Conservation (phyloP, 1,140 invertebrate species). For the Drosophila saltans region DNA sequence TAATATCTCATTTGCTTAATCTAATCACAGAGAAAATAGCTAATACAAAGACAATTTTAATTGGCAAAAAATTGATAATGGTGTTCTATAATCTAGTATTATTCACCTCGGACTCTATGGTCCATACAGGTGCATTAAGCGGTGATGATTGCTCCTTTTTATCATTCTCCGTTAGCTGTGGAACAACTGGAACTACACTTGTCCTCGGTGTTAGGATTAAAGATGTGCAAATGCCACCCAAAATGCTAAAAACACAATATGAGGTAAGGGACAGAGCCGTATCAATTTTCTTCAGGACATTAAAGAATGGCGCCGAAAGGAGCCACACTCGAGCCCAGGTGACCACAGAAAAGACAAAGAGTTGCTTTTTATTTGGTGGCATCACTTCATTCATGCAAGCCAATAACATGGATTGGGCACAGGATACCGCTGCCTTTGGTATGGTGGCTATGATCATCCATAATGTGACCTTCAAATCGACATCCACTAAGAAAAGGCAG, state of each 20-base stretch:
- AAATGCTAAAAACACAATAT: slow-evolving; percentile 69
- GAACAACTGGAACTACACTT: slow-evolving; percentile 36
- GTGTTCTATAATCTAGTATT: slow-evolving; percentile 67
- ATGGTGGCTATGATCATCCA: slow-evolving; percentile 82
- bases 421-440: slow-evolving; percentile 74
- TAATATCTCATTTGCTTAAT: slow-evolving; percentile 40
- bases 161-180: slow-evolving; percentile 29
- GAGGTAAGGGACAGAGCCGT: slow-evolving; percentile 71
- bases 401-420: slow-evolving; percentile 76
- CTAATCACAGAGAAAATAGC: slow-evolving; percentile 65
- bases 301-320: slow-evolving; percentile 77
- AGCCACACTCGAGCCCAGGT: slow-evolving; percentile 76
- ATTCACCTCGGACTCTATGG: slow-evolving; percentile 67
- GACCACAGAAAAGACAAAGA: slow-evolving; percentile 79
- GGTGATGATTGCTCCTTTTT: slow-evolving; percentile 73
- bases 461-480: slow-evolving; percentile 67
- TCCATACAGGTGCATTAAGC: slow-evolving; percentile 66
- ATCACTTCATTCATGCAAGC: slow-evolving; percentile 79
- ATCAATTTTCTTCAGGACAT: slow-evolving; percentile 74
- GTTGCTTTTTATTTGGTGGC: slow-evolving; percentile 70
- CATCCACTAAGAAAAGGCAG: slow-evolving; percentile 53
- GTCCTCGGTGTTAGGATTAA: slow-evolving; percentile 66
- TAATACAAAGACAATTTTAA: slow-evolving; percentile 24
- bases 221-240: slow-evolving; percentile 76
- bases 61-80: slow-evolving; percentile 12